Base-by-base conservation (phyloP, 2,797 vertebrate genomes). In the Rhinichthys osculus region DNA sequence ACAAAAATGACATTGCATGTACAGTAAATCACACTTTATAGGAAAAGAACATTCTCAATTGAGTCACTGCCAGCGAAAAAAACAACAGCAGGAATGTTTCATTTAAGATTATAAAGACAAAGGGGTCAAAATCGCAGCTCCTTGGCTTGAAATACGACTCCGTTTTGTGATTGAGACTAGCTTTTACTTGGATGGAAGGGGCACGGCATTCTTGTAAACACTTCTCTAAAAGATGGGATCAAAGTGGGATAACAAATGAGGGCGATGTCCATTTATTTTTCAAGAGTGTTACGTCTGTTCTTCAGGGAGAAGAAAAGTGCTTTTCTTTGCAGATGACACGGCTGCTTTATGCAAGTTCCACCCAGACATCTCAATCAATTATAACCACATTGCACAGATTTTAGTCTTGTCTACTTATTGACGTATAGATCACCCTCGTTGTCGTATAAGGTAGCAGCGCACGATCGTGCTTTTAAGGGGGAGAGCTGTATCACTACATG, bases 331-430 rank as follows among this genome's bases (percentile, higher is more conserved):
- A 94, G 95, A 96, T 96, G 96, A 95, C 94, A 95, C 93, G 95
- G 91, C 93, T 92, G 94, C 94, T 94, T 94, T 94, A 92, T 93
- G 93, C 95, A 95, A 96, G 95, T 95, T 95, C 93, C 93, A 95
- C 89, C 94, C 94, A 96, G 95, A 94, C 94, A 95, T 95, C 95
- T 94, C 93, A 96, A 97, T 97, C 96, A 97, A 97, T 96, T 95
- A 96, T 96, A 97, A 98, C 96, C 95, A 95, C 96, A 97, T 97
- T 96, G 95, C 90, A 85, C 93, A 94, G 94, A 95, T 96, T 96
- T 96, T 94, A 95, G 94, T 94, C 95, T 95, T 94, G 94, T 95
- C 94, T 95, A 94, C 93, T 95, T 96, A 96, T 95, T 94, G 95
- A 95, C 94, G 94, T 95, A 94, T 94, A 93, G 94, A 96, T 96